These are phyloP conservation scores for Phortica magna DNA, from an alignment of 2,888 invertebrate genomes.

Conservation along the genomic window DNA sequence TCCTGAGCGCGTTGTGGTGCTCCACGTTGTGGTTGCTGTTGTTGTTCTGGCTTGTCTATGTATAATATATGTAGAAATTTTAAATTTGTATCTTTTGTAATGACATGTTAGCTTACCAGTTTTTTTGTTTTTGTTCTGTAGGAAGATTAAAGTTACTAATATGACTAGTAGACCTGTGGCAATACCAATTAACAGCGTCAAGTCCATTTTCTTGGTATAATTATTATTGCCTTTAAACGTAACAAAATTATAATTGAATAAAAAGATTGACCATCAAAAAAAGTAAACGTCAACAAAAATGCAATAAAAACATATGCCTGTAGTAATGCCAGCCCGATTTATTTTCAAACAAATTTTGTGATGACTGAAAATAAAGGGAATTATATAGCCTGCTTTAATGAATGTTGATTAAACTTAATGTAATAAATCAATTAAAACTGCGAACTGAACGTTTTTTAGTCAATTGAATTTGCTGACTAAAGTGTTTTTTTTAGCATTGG, in stretches of 20 bases:
- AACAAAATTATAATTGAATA: no score
- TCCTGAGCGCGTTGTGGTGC: constrained; percentile 77
- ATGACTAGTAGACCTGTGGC: constrained; percentile 77
- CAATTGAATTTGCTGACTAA: background rate
- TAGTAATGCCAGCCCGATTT: constrained; percentile 35
- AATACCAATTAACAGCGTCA: constrained; percentile 78
- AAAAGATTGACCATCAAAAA: constrained; percentile 33
- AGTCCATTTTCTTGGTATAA: constrained; percentile 75
- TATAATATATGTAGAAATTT: background rate
- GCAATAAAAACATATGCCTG: no score
- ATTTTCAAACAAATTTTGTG: background rate
- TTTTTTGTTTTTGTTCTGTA: constrained; percentile 65
- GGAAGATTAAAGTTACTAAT: constrained; percentile 75
- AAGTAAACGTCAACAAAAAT: constrained; percentile 69
- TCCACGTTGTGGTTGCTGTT: constrained; percentile 64
- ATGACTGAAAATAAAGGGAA: no score
- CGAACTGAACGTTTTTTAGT: no score
- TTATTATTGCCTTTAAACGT: constrained; percentile 1
- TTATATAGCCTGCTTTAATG: no score
- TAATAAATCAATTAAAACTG: no score
- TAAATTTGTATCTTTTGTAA: background rate
- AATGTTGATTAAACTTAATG: no score
- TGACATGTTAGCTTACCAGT: constrained; percentile 51
- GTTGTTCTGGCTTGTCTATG: constrained; percentile 55
- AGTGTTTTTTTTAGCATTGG: background rate